Evolutionary conservation across 2,888 invertebrate genomes (phyloP).

Genomic region (Epirrhoe tristata): DNA sequence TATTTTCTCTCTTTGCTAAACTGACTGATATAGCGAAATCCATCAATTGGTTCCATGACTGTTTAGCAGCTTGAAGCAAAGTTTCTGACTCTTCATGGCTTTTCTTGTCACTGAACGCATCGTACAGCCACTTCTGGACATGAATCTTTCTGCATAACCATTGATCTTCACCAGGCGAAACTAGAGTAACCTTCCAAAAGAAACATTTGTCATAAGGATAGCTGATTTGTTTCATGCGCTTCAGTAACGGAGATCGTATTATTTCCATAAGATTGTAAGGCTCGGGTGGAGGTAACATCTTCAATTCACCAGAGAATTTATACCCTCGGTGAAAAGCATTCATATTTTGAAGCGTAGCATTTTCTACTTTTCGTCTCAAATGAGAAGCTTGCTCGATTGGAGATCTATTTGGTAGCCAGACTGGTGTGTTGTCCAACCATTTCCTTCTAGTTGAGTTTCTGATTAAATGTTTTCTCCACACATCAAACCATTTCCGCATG

Average conservation of each 20-base stretch:
- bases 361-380: constrained; percentile 65
- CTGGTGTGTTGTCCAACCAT: constrained; percentile 74
- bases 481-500: constrained; percentile 70
- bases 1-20: constrained; percentile 58
- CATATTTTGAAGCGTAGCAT: constrained; percentile 69
- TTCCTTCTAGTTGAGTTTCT: constrained; percentile 69
- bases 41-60: constrained; percentile 79
- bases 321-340: constrained; percentile 74
- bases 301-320: constrained; percentile 69
- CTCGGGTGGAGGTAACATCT: constrained; percentile 61
- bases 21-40: constrained; percentile 79
- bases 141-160: constrained; percentile 74
- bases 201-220: constrained; percentile 74
- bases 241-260: constrained; percentile 74
- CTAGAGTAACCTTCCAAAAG: constrained; percentile 87
- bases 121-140: constrained; percentile 76
- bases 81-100: constrained; percentile 64
- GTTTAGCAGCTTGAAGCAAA: constrained; percentile 71
- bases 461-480: constrained; percentile 68
- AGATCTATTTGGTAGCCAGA: constrained; percentile 73
- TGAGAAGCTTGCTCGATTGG: constrained; percentile 67
- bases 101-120: constrained; percentile 75
- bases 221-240: constrained; percentile 79
- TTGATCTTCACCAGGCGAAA: constrained; percentile 81
- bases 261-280: constrained; percentile 76